Evolutionary conservation across 1,140 invertebrate species (phyloP).

Genomic region (Cydia splendana): DNA sequence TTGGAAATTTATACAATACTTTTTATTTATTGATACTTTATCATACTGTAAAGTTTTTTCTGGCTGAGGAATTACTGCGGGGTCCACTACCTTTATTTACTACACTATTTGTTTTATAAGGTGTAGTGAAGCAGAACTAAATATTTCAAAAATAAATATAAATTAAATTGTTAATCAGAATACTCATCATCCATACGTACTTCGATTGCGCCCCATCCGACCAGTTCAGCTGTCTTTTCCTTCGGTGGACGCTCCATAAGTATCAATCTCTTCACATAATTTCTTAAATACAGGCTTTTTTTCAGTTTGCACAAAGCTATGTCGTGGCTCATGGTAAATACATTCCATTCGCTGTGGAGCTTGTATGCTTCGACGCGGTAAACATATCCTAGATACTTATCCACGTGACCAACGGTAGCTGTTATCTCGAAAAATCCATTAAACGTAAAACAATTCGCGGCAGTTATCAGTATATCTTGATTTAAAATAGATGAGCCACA

Average conservation of each 20-base stretch:
- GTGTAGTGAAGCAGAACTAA: too few relatives aligned
- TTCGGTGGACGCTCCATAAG: slow-evolving; percentile 35
- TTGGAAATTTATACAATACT: too few relatives aligned
- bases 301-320: slow-evolving; percentile 39
- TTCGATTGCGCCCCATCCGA: slow-evolving; percentile 43
- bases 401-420: neutral
- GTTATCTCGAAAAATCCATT: neutral
- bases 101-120: too few relatives aligned
- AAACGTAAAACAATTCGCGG: slow-evolving; percentile 35
- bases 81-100: too few relatives aligned
- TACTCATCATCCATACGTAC: neutral
- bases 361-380: neutral
- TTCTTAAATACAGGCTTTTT: slow-evolving; percentile 24
- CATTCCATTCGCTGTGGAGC: slow-evolving; percentile 37
- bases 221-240: slow-evolving; percentile 35
- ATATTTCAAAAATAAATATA: too few relatives aligned
- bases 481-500: slow-evolving; percentile 40
- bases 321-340: slow-evolving; percentile 32
- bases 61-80: too few relatives aligned
- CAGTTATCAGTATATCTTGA: slow-evolving; percentile 35
- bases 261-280: slow-evolving; percentile 37
- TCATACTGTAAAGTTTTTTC: too few relatives aligned
- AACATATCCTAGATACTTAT: neutral
- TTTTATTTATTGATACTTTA: too few relatives aligned
- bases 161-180: too few relatives aligned